Evolutionary conservation across 2,888 invertebrate genomes (phyloP), one percentile per base, ranked within the genome.

Genomic region (Sarcophaga carnaria): DNA sequence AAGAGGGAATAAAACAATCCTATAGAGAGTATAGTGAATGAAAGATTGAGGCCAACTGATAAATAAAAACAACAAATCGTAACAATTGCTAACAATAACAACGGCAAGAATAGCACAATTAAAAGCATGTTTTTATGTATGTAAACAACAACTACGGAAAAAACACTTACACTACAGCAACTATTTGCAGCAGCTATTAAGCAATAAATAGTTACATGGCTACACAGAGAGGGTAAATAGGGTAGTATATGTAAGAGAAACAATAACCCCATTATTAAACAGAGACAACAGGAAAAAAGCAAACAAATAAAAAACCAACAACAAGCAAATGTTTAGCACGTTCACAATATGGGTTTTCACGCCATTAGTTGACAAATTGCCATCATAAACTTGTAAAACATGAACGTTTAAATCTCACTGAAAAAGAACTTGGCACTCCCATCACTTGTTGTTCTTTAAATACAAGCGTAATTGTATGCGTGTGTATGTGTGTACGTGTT

Each of bases 381-480:
- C 86, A 80, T 86, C 76, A 83, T 86, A 86, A 71, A 80, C 80
- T 66, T 79, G 59, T 76, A 80, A 79, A 86, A 72, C 86, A 86
- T 77, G 76, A 27, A 83, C 66, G 62, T 70, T 74, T 22, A 59
- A 60, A 25, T 47, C 62, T 62, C 17, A 47, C 17, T 47, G 14
- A 64, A 67, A 17, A 54, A 54, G 17, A 4, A 17, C 4, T 27
- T 66, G 20, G 27, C 63, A 8, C 14, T 49, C 2, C 4, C 17
- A 54, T 17, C 54, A 54, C 54, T 20, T 66, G 22, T 22, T 79
- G 22, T 17, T 20, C 5, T 63, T 49, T 10, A 1, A 54, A 54
- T 17, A 54, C 17, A 54, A 37, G 8, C 2, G 8, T 2, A 37
- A 10, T 37, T 37, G 10, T 37, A 37, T 37, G 37, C 37, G 10